Base-by-base conservation (phyloP, 30 jellyfish, hydroid and myxozoan species). In the Nemopilema nomurai region DNA sequence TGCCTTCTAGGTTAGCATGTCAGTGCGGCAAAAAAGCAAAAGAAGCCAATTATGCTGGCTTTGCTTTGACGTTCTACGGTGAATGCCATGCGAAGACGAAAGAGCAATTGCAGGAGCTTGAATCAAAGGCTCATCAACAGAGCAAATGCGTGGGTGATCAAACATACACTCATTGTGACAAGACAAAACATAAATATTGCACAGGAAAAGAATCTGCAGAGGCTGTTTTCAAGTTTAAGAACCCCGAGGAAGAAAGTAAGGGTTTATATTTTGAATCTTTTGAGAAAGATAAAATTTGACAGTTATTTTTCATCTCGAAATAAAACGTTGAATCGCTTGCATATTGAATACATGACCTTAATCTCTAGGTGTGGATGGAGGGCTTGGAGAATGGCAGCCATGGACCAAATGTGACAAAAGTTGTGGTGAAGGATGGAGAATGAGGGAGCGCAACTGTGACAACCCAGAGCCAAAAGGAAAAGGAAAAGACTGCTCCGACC, bases 401-500 rank as follows among this genome's bases (percentile, higher is more conserved):
- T 67, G 20, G 7, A 32, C 51, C 30, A 3, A 16, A 20, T 67
- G 76, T 33, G 23, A 21, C 17, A 9, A 4, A 9, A n/a, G 51
- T 7, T 67, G 76, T 67, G 76, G 76, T 19, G 32, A 32, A 0
- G 76, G 76, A n/a, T 19, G 1, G 18, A 67, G 23, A 67, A 1
- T 19, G 20, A 29, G 95, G 21, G 89, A 76, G 29, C 69, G 95
- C 8, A 77, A 84, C 1, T 86, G 95, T 70, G 76, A 83, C 20
- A 86, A 86, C 69, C 95, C 95, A 31, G 82, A 4, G 25, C 95
- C 95, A 7, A 20, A 65, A 49, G 89, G 89, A 0, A 77, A 77
- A 9, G 95, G 95, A 18, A 77, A 86, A 30, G 89, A 77, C 74
- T 86, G 95, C 53, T 18, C 65, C 51, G 28, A 28, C 19, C 73